A percentile compares a stretch with the other conserved stretches of the same genome.
Conservation (phyloP, 2,888 invertebrate species). For the Thera obeliscata region DNA sequence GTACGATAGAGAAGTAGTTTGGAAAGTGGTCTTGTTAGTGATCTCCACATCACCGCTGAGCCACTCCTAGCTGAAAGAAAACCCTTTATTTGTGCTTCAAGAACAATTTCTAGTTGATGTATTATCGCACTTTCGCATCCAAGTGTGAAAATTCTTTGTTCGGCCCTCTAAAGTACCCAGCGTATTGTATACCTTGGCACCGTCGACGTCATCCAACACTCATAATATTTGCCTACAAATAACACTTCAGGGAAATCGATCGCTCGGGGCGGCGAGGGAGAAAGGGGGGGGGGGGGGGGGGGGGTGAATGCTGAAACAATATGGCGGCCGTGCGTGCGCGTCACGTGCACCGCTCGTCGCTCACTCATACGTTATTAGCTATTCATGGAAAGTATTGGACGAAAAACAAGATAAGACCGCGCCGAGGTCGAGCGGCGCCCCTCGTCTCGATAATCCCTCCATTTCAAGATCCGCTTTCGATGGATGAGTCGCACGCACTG, state of each 20-base stretch:
- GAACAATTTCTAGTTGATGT: not conserved
- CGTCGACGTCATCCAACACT: conserved; percentile 36
- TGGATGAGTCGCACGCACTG: conserved; percentile 6
- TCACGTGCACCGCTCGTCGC: conserved; percentile 57
- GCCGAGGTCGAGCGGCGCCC: conserved; percentile 72
- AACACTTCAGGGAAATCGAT: conserved; percentile 49
- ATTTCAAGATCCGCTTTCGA: conserved; percentile 46
- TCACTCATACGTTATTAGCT: conserved; percentile 64
- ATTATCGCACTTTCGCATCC: not conserved
- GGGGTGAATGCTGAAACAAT: conserved; percentile 64
- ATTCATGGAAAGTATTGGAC: conserved; percentile 78
- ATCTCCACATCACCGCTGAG: no score
- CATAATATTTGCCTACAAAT: conserved; percentile 33
- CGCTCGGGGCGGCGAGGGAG: conserved; percentile 33
- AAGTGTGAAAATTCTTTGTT: conserved; percentile 11
- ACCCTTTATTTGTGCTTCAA: no score
- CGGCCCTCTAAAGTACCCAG: conserved; percentile 5
- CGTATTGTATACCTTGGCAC: conserved; percentile 8
- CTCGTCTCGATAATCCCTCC: conserved; percentile 73
- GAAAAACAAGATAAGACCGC: conserved; percentile 79
- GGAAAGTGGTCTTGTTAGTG: no score
- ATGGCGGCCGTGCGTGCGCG: conserved; percentile 72
- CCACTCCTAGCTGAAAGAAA: no score
- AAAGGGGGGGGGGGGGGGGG: conserved; percentile 21
- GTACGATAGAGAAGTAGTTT: no score